A percentile compares a stretch with the other conserved stretches of the same genome.
phyloP scores from a whole-genome alignment of 1,140 invertebrate species.

The Brachionus manjavacas region DNA sequence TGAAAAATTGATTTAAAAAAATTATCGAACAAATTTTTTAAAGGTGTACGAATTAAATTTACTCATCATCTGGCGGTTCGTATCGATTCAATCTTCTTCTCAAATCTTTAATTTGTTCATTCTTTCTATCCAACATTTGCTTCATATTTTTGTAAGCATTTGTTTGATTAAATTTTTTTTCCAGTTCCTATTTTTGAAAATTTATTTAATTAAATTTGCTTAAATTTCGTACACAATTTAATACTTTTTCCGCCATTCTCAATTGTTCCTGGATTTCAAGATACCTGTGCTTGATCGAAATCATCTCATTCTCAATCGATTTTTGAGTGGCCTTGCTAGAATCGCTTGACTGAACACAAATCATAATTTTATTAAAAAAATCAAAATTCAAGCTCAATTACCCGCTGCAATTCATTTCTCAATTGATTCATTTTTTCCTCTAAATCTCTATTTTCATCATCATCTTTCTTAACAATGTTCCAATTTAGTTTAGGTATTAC shows the following conservation, averaged over 20 bases:
- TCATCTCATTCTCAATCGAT: conserved; percentile 50
- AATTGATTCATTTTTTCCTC: conserved; percentile 45
- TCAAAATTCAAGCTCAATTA: conserved; percentile 45
- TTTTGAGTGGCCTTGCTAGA: conserved; percentile 39
- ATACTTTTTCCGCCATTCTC: conserved; percentile 58
- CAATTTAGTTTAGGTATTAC: conserved; percentile 38
- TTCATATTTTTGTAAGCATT: conserved; percentile 64
- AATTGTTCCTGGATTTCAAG: conserved; percentile 58
- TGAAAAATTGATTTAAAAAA: background rate
- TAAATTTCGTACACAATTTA: background rate
- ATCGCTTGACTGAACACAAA: conserved; percentile 35
- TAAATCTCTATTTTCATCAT: conserved; percentile 49
- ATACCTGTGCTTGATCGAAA: conserved; percentile 54
- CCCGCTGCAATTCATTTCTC: conserved; percentile 45
- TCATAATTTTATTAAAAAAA: background rate
- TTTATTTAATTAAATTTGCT: background rate
- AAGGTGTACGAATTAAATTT: background rate
- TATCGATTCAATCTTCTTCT: conserved; percentile 48
- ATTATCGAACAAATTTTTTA: background rate
- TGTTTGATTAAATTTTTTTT: conserved; percentile 64
- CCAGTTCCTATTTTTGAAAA: conserved; percentile 58
- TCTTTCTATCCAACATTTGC: conserved; percentile 60
- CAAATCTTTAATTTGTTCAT: conserved; percentile 57
- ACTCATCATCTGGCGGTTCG: conserved; percentile 26
- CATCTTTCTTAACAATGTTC: conserved; percentile 46